These are phyloP conservation scores for Nemurella pictetii DNA, from an alignment of 2,888 invertebrate species.

Conservation along the genomic window DNA sequence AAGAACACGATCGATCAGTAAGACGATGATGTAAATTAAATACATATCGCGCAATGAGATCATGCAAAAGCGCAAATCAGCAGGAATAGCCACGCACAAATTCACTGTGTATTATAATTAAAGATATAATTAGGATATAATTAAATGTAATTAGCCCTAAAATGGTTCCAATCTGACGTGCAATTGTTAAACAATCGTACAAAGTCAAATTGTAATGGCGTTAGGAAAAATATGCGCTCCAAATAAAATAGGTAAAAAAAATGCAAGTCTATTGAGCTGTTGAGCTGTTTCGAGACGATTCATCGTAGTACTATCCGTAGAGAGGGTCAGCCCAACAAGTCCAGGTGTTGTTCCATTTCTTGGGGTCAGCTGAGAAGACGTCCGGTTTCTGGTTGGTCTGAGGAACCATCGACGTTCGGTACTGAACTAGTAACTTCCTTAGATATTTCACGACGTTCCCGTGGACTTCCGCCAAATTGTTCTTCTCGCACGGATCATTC, in stretches of 20 bases:
- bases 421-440: slow-evolving; percentile 56
- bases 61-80: not conserved
- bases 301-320: not conserved
- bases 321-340: slow-evolving; percentile 60
- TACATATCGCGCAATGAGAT: not conserved
- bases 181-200: not conserved
- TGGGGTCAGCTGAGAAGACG: slow-evolving; percentile 65
- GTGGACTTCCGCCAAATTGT: slow-evolving; percentile 59
- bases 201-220: not conserved
- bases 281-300: too few relatives aligned
- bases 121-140: not conserved
- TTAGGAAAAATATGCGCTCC: not conserved
- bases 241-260: not conserved
- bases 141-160: not conserved
- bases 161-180: not conserved
- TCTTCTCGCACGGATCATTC: slow-evolving; percentile 78
- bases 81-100: too few relatives aligned
- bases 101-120: not conserved
- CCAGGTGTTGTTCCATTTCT: slow-evolving; percentile 72
- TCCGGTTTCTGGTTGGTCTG: slow-evolving; percentile 59
- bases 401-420: slow-evolving; percentile 59
- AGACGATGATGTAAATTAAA: not conserved
- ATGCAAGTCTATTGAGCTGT: too few relatives aligned
- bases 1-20: not conserved
- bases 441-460: slow-evolving; percentile 57